These are phyloP conservation scores for Teleiodes luculella DNA, from an alignment of 2,888 invertebrate species.

Conservation along the genomic window DNA sequence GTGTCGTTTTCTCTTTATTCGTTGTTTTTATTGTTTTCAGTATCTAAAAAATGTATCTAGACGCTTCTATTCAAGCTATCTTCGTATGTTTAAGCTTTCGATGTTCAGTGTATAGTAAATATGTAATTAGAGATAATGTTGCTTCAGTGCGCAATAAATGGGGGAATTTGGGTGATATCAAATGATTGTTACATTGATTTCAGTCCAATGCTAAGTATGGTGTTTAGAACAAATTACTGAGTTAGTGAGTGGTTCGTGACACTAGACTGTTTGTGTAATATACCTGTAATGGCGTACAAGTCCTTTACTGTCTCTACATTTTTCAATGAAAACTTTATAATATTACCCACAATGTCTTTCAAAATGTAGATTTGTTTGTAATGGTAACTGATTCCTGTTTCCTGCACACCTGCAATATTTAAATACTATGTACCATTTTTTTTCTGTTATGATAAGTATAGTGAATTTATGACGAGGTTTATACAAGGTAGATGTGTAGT, in stretches of 20 bases:
- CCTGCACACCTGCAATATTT: constrained; percentile 18
- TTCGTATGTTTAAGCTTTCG: constrained; percentile 63
- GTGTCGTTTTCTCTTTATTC: constrained; percentile 68
- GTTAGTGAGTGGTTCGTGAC: constrained; percentile 22
- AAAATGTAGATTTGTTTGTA: constrained; percentile 12
- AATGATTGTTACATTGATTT: constrained; percentile 48
- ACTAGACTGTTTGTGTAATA: constrained; percentile 12
- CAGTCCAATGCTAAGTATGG: constrained; percentile 22
- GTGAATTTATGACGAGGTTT: constrained; percentile 75
- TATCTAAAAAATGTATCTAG: constrained; percentile 32
- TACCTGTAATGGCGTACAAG: constrained; percentile 12
- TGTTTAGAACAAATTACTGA: constrained; percentile 19
- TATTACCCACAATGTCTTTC: constrained; percentile 16
- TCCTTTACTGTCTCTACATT: constrained; percentile 12
- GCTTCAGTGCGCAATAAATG: constrained; percentile 56
- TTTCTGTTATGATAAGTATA: constrained; percentile 42
- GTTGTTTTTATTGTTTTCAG: constrained; percentile 38
- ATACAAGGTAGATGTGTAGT: constrained; percentile 77
- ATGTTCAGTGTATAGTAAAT: constrained; percentile 63
- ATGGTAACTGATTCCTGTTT: constrained; percentile 13
- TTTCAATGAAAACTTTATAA: neutral
- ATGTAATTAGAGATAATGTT: constrained; percentile 42
- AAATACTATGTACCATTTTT: constrained; percentile 26
- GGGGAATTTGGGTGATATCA: constrained; percentile 78
- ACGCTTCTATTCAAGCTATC: constrained; percentile 43